These are phyloP conservation scores for Scaptomyza montana DNA, from an alignment of 1,140 invertebrate species.

Conservation along the genomic window DNA sequence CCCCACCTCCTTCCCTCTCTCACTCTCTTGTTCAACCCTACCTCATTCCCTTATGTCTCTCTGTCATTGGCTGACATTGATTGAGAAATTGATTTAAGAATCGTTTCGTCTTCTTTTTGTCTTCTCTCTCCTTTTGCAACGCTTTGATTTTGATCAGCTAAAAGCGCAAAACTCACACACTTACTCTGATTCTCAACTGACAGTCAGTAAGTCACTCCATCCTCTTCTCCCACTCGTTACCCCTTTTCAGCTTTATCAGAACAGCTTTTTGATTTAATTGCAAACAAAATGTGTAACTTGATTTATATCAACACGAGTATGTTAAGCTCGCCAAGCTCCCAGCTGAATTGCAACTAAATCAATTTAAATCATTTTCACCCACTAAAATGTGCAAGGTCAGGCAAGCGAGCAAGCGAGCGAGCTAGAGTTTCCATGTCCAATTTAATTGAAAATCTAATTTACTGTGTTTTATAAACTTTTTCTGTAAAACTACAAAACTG, in stretches of 20 bases:
- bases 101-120: constrained; percentile 48
- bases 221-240: neutral
- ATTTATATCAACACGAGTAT: constrained; percentile 13
- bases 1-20: neutral
- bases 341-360: constrained; percentile 34
- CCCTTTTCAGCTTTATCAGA: neutral
- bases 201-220: constrained; percentile 6
- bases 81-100: constrained; percentile 82
- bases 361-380: constrained; percentile 31
- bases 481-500: neutral
- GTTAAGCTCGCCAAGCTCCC: constrained; percentile 10
- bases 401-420: neutral
- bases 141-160: constrained; percentile 55
- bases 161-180: constrained; percentile 22
- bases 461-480: constrained; percentile 39
- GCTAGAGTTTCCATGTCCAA: constrained; percentile 33
- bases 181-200: constrained; percentile 28
- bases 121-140: constrained; percentile 16
- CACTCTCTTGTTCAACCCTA: neutral
- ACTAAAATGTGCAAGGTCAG: neutral
- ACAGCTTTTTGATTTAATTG: constrained; percentile 56
- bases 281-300: constrained; percentile 3
- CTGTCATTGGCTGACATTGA: constrained; percentile 66
- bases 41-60: neutral
- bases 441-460: constrained; percentile 56